Percentiles rank a stretch among this genome's conserved stretches.
These are phyloP conservation scores for Dexiosoma caninum DNA, from an alignment of 2,888 invertebrate genomes.

Conservation along the genomic window DNA sequence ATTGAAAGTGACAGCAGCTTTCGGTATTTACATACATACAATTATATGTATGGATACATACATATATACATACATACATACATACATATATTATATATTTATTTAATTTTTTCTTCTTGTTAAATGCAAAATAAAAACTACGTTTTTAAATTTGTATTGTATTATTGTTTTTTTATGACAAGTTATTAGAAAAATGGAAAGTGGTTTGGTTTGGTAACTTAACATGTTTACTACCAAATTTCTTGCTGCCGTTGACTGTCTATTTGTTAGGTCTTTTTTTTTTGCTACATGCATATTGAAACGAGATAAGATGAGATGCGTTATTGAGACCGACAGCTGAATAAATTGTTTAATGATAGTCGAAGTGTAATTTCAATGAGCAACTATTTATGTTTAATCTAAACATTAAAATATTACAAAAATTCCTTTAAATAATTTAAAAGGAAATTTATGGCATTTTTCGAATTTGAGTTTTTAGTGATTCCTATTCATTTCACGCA, in stretches of 20 bases:
- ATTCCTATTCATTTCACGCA: no score
- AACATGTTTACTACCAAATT: conserved; percentile 53
- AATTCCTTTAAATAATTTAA: background rate
- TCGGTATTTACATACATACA: conserved; percentile 58
- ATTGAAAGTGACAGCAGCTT: conserved; percentile 60
- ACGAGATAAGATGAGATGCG: conserved; percentile 21
- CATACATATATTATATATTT: no score
- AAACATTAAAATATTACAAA: conserved; percentile 2
- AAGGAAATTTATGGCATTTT: background rate
- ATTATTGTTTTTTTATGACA: conserved; percentile 48
- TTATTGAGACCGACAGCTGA: conserved; percentile 28
- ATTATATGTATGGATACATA: no score
- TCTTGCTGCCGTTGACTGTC: conserved; percentile 32
- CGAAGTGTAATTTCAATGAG: conserved; percentile 45
- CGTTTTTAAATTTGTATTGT: conserved; percentile 24
- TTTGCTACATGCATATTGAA: conserved; percentile 24
- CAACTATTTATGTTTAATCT: conserved; percentile 40
- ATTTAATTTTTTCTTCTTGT: conserved; percentile 17
- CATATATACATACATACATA: no score
- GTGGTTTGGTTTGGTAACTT: conserved; percentile 62
- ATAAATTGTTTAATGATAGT: background rate
- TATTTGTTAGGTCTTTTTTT: background rate
- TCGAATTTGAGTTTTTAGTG: background rate
- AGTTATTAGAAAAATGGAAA: conserved; percentile 63
- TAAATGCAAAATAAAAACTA: conserved; percentile 37